Percentiles rank a stretch among this genome's conserved stretches.
These are phyloP conservation scores for Cerceris ruficornis DNA, from an alignment of 2,888 invertebrate species.

Conservation along the genomic window DNA sequence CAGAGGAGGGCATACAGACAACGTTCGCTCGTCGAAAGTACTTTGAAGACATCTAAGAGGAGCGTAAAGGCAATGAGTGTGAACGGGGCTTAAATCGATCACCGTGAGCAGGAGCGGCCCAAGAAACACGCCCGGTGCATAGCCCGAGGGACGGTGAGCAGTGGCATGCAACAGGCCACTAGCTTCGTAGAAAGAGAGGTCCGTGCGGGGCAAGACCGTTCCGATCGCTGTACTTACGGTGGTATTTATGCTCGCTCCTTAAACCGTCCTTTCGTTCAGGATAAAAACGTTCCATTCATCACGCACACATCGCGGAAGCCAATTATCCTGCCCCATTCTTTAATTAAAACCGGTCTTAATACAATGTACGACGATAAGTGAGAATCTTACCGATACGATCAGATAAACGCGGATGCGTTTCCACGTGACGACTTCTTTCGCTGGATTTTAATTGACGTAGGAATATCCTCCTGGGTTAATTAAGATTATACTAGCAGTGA, in stretches of 20 bases:
- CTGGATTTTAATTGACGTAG: too few species aligned
- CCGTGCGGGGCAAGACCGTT: constrained; percentile 42
- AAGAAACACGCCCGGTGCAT: constrained; percentile 66
- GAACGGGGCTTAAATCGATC: constrained; percentile 68
- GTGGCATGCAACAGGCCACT: constrained; percentile 69
- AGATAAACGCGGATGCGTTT: neutral
- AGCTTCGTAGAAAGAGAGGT: constrained; percentile 58
- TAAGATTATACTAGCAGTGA: too few species aligned
- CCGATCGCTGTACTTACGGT: constrained; percentile 65
- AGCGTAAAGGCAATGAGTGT: constrained; percentile 32
- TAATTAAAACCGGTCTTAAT: constrained; percentile 57
- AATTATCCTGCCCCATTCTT: constrained; percentile 63
- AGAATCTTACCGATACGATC: constrained; percentile 22
- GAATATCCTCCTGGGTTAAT: too few species aligned
- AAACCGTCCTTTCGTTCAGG: constrained; percentile 54
- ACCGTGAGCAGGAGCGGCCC: constrained; percentile 59
- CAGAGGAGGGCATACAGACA: constrained; percentile 14
- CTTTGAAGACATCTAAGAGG: constrained; percentile 36
- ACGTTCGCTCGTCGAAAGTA: constrained; percentile 36
- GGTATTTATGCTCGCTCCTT: constrained; percentile 57
- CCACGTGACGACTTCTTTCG: neutral
- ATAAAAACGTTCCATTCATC: constrained; percentile 65
- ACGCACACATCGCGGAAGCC: constrained; percentile 54
- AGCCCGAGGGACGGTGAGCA: constrained; percentile 60
- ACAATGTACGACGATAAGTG: constrained; percentile 52